A percentile compares a stretch with the other conserved stretches of the same genome.
These are phyloP conservation scores for Luidia sarsii DNA, from an alignment of 53 echinoderm and acorn worm genomes.

Conservation along the genomic window DNA sequence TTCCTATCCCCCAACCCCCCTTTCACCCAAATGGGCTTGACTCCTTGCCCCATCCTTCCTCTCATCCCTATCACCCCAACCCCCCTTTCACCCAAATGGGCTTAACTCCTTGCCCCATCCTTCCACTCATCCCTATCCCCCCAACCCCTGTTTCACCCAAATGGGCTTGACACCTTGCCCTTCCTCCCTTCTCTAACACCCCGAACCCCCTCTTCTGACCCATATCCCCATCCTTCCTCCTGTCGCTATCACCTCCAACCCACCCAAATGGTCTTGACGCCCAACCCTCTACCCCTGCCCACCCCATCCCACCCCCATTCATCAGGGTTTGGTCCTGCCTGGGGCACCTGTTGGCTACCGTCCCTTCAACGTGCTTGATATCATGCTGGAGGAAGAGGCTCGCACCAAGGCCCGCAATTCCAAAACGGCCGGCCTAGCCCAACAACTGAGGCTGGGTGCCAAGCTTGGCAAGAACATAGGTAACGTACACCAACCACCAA, in stretches of 20 bases:
- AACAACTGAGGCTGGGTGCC: slow-evolving; percentile 92
- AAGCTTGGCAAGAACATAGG: slow-evolving; percentile 94
- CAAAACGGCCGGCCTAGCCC: slow-evolving; percentile 90
- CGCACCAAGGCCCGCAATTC: slow-evolving; percentile 78
- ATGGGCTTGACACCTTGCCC: too few relatives aligned
- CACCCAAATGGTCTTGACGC: too few relatives aligned
- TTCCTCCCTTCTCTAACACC: too few relatives aligned
- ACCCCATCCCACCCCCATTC: too few relatives aligned
- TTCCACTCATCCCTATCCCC: background rate
- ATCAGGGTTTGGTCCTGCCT: slow-evolving; percentile 79
- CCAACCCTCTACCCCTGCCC: background rate
- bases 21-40: too few relatives aligned
- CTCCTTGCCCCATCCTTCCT: too few relatives aligned
- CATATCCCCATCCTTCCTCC: too few relatives aligned
- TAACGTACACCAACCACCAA: slow-evolving; percentile 49
- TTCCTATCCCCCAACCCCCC: too few relatives aligned
- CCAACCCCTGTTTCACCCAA: background rate
- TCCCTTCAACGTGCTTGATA: slow-evolving; percentile 91
- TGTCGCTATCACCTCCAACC: too few relatives aligned
- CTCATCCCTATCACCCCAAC: background rate
- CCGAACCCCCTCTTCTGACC: too few relatives aligned
- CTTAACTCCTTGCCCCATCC: background rate
- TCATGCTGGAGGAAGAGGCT: slow-evolving; percentile 87
- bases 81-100: background rate
- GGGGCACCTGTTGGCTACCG: slow-evolving; percentile 86